Conservation (phyloP, 2,888 invertebrate species). For the Pandemis cinnamomeana region DNA sequence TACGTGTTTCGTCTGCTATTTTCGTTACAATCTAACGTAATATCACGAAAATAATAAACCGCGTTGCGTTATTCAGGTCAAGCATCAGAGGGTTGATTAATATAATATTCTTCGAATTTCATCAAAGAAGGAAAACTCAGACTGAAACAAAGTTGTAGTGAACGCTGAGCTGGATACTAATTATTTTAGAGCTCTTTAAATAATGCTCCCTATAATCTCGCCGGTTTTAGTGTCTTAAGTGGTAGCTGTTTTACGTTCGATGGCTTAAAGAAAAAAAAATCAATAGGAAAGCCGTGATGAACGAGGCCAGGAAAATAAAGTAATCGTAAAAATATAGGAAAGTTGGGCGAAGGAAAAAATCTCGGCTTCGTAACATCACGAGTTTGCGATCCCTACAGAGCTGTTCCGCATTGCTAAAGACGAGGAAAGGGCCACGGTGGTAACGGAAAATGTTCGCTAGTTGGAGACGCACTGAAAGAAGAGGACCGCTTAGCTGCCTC, state of each 20-base stretch:
- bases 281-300: too few species aligned
- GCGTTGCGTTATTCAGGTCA: constrained; percentile 18
- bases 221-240: neutral
- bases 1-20: constrained; percentile 8
- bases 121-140: neutral
- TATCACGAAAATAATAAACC: constrained; percentile 11
- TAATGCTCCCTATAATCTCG: neutral
- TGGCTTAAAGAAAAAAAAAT: too few species aligned
- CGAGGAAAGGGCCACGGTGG: too few species aligned
- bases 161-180: constrained; percentile 6
- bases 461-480: too few species aligned
- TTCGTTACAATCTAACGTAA: constrained; percentile 8
- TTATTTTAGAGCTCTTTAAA: neutral
- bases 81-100: constrained; percentile 1
- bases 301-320: too few species aligned
- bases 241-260: neutral
- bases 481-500: too few species aligned
- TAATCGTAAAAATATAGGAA: too few species aligned
- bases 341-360: too few species aligned
- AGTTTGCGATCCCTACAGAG: too few species aligned
- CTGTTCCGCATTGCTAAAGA: too few species aligned
- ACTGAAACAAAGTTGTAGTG: neutral
- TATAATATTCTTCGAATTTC: constrained; percentile 14
- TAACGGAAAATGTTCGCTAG: too few species aligned
- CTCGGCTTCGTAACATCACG: too few species aligned